phyloP scores from a whole-genome alignment of 1,140 invertebrate genomes.

The Acromyrmex echinatior region DNA sequence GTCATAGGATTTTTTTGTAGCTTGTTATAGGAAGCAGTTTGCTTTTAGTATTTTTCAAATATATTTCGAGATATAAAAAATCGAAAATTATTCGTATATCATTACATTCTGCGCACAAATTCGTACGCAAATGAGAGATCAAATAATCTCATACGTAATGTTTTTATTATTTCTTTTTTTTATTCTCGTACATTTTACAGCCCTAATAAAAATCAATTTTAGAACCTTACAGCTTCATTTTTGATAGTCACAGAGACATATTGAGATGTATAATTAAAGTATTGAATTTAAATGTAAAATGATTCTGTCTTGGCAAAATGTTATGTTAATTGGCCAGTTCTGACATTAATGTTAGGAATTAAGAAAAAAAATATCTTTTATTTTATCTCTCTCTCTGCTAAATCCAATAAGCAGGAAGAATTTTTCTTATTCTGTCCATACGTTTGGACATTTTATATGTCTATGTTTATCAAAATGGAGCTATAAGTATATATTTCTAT shows the following conservation, averaged over 20 bases:
- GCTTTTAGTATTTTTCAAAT: conserved; percentile 15
- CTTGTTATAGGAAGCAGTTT: background rate
- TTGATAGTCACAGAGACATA: conserved; percentile 2
- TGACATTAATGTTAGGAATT: too few species aligned
- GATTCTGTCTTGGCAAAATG: background rate
- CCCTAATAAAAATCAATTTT: background rate
- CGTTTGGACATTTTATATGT: background rate
- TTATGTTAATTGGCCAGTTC: background rate
- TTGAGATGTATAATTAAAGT: background rate
- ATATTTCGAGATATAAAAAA: background rate
- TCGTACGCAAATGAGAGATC: background rate
- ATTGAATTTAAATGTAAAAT: background rate
- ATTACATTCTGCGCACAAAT: conserved; percentile 1
- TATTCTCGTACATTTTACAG: background rate
- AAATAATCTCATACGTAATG: background rate
- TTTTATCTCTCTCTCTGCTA: background rate
- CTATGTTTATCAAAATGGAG: background rate
- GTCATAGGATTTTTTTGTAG: background rate
- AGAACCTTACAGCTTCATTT: background rate
- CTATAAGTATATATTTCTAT: background rate
- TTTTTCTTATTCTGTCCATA: background rate
- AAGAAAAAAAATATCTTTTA: background rate
- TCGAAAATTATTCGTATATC: background rate
- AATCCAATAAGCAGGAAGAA: background rate
- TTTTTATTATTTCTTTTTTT: background rate